Base-by-base conservation (phyloP, 2,113 vertebrate species). In the Hepsetus odoe region DNA sequence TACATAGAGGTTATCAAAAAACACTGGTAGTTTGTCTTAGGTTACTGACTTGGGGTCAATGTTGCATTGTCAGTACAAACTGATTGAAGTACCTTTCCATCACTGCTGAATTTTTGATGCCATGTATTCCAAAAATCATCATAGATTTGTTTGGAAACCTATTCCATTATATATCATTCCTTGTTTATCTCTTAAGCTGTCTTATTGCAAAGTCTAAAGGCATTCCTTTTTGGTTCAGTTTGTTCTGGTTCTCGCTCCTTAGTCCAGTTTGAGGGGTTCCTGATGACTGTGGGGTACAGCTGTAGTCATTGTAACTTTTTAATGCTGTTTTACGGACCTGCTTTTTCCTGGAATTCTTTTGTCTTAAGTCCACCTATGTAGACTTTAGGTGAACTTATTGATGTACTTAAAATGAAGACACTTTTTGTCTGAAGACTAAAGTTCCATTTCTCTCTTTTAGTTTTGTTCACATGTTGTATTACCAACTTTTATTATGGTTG, bases 151-250 rank as follows among this genome's bases (percentile, higher is more conserved):
- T 16, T 69, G 42, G 56, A 18, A 46, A 32, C 44, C 74, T 72
- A 81, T 76, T 84, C 70, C 73, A 77, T 69, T 83, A 62, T 59
- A 75, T 86, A 61, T 76, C 77, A 74, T 81, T 82, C 80, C 85
- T 64, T 42, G 38, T 73, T 55, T 61, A 49, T 62, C 49, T 75
- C 20, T 82, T 75, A 40, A 9, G 80, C 76, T 64, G 80, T 74
- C 55, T 69, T 67, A 77, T 53, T 81, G 79, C 76, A 79, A 72
- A 62, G 77, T 68, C 46, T 76, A 65, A 69, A 73, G 77, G 77
- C 84, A 85, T 86, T 88, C 84, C 86, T 59, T 74, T 74, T 68
- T 30, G 32, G 53, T 72, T 82, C 64, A 32, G 40, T 80, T 42
- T 69, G 38, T 65, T 71, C 32, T 75, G 26, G 61, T 79, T 75